These are phyloP conservation scores for Gorsachius magnificus DNA, from an alignment of 2,797 vertebrate species.

Conservation along the genomic window DNA sequence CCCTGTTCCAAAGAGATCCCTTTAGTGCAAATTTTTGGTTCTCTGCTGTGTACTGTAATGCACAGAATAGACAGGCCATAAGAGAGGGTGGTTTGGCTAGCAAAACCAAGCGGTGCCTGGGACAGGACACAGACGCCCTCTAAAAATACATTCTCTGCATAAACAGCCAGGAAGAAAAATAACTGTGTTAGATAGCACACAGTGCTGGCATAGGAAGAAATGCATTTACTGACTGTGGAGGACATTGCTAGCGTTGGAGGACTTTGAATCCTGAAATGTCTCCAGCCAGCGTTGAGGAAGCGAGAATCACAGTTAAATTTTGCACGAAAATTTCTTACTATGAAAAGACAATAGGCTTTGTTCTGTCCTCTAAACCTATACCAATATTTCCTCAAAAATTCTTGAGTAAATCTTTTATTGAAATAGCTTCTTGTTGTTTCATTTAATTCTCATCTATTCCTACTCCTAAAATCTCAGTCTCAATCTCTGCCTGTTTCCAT, in stretches of 20 bases:
- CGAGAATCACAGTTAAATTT: background rate
- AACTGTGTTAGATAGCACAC: background rate
- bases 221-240: background rate
- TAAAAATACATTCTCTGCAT: accelerated
- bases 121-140: background rate
- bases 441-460: background rate
- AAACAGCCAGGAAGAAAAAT: background rate
- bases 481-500: background rate
- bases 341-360: background rate
- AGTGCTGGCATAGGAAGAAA: background rate
- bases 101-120: background rate
- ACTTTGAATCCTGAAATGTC: background rate
- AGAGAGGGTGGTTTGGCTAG: background rate
- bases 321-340: background rate
- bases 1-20: background rate
- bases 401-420: background rate
- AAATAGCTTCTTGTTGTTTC: accelerated
- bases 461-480: background rate
- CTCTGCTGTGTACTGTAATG: background rate
- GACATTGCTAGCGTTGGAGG: background rate
- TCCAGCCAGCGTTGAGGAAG: background rate
- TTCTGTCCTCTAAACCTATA: background rate
- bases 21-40: background rate
- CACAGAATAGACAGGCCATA: background rate
- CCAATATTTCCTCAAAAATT: background rate